Evolutionary conservation across 2,113 vertebrate species (phyloP).

Genomic region (Anguilla rostrata): DNA sequence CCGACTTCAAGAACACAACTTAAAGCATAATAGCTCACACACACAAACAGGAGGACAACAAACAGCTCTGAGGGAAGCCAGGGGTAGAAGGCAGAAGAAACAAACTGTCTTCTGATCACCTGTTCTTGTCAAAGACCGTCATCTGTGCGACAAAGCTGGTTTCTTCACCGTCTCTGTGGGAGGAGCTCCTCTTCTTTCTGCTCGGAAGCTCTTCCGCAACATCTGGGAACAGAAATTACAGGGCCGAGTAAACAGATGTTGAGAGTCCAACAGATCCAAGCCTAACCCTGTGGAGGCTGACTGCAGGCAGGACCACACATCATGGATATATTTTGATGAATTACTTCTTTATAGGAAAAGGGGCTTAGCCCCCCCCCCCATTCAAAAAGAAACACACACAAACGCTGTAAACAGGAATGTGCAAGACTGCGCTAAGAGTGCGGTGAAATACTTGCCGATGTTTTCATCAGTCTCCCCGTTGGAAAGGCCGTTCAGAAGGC

Average conservation of each 20-base stretch:
- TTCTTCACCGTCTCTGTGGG: slow-evolving; percentile 88
- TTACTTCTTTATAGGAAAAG: neutral
- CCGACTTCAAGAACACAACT: neutral
- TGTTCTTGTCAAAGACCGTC: slow-evolving; percentile 99
- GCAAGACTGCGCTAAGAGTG: neutral
- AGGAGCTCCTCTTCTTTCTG: slow-evolving; percentile 85
- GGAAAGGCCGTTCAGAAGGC: slow-evolving; percentile 83
- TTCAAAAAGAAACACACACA: neutral
- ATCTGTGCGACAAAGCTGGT: slow-evolving; percentile 94
- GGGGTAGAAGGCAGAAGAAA: neutral
- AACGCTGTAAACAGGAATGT: neutral
- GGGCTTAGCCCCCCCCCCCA: neutral
- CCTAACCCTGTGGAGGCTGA: neutral
- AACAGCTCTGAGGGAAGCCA: neutral
- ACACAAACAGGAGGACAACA: slow-evolving; percentile 37
- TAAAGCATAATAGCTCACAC: neutral
- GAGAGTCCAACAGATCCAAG: neutral
- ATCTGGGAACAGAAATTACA: slow-evolving; percentile 67
- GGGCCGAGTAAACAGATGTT: neutral
- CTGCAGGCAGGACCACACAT: neutral
- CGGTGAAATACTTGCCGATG: slow-evolving; percentile 74
- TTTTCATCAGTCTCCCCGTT: slow-evolving; percentile 95
- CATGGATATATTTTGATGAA: neutral
- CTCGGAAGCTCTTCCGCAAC: slow-evolving; percentile 86
- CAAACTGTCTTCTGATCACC: slow-evolving; percentile 64